Evolutionary conservation across 2,888 invertebrate species (phyloP), one percentile per base, ranked within the genome.

Genomic region (Asteroscopus sphinx): DNA sequence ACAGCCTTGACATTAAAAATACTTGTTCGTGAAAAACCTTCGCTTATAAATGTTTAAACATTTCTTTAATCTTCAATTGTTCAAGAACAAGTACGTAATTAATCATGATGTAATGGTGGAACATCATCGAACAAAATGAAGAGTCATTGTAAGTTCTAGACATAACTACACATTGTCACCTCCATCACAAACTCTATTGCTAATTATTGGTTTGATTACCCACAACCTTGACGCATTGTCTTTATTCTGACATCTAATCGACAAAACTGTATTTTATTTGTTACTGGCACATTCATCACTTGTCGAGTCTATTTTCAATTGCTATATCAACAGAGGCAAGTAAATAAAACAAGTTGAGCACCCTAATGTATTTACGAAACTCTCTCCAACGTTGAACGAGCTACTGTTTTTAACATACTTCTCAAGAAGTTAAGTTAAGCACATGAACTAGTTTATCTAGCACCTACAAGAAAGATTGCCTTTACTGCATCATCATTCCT

Each of bases 21-120:
- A 40, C 9, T 33, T 47, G 25, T 48, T 37, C 25, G 13, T 52
- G 45, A 30, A 71, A n/a, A 71, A 52, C 67, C 67, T 67, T 67
- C 72, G 51, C 17, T 37, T 33, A 17, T 49, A 41, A 15, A 33
- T 33, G 1, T 37, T 45, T 11, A 28, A 28, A 46, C 7, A 64
- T 69, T 69, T 49, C 47, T 37, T 35, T 45, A 47, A 51, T 66
- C 25, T 40, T 44, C 42, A 37, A 28, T 52, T 67, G 44, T 58
- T 51, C 59, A 66, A 44, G 37, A 47, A 66, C 60, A 67, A 52
- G 12, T 21, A 36, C 28, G 15, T 44, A 52, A 67, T 70, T 39
- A 55, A 70, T 70, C 39, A 59, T 53, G 60, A 54, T 39, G 67
- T 45, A 40, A 35, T 54, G 30, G 25, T 25, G 36, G 17, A 48